phyloP scores from a whole-genome alignment of 2,113 vertebrate species.

The Clarias macrocephalus region DNA sequence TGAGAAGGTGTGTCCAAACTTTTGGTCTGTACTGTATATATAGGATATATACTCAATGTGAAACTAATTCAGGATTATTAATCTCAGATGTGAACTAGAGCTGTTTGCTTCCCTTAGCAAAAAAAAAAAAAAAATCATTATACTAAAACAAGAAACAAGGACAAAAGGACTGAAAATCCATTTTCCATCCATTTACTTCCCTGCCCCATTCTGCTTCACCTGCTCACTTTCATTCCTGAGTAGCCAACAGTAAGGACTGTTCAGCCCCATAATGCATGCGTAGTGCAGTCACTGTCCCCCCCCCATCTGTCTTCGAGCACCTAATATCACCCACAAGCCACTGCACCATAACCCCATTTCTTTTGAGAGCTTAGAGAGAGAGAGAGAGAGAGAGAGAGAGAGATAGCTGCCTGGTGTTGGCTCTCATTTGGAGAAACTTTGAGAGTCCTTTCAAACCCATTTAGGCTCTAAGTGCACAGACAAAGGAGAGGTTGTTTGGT shows the following conservation, averaged over 20 bases:
- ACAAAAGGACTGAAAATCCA: not conserved
- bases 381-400: not conserved
- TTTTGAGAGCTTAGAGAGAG: not conserved
- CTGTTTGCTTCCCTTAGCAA: not conserved
- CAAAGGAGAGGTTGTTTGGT: not conserved
- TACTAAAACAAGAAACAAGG: not conserved
- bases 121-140: not conserved
- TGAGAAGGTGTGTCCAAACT: too few species aligned
- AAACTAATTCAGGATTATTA: not conserved
- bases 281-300: conserved; percentile 9
- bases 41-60: too few species aligned
- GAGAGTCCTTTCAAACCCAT: conserved; percentile 19
- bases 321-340: conserved; percentile 36
- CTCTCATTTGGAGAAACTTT: conserved; percentile 17
- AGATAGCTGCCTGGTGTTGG: not conserved
- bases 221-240: conserved; percentile 19
- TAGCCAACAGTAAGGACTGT: conserved; percentile 23
- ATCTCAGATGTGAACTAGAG: not conserved
- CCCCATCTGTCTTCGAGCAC: conserved; percentile 31
- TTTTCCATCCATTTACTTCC: not conserved
- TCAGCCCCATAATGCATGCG: conserved; percentile 27
- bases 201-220: conserved; percentile 19
- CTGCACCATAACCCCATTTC: not conserved
- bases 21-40: too few species aligned
- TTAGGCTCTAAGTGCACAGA: conserved; percentile 19